Evolutionary conservation across 2,797 vertebrate species (phyloP).

Genomic region (Sebastes diploproa): DNA sequence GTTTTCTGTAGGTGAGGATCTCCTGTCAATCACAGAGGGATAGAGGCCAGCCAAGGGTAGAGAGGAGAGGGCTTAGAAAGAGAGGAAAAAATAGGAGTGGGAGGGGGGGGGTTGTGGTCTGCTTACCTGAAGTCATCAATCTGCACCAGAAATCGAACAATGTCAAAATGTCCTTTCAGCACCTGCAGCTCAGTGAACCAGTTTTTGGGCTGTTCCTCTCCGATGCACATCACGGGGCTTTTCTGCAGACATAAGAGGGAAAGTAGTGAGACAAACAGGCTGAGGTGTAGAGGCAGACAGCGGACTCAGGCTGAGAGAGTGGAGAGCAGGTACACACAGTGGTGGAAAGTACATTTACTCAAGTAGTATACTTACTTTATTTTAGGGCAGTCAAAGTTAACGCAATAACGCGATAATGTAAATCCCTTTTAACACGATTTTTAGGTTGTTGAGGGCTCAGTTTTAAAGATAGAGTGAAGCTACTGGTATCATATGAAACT

Average conservation of each 20-base stretch:
- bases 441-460: too few relatives aligned
- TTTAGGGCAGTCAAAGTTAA: neutral
- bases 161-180: conserved; percentile 95
- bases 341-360: neutral
- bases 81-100: neutral
- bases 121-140: conserved; percentile 96
- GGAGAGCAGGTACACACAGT: neutral
- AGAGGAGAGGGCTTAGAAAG: conserved; percentile 51
- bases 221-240: conserved; percentile 88
- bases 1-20: conserved; percentile 79
- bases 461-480: too few relatives aligned
- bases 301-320: neutral
- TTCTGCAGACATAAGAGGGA: conserved; percentile 83
- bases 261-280: conserved; percentile 38
- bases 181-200: conserved; percentile 96
- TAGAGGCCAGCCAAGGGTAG: conserved; percentile 68
- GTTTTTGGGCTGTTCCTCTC: conserved; percentile 95
- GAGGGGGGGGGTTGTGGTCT: conserved; percentile 31
- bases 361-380: neutral
- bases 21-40: conserved; percentile 80
- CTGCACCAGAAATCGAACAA: conserved; percentile 95
- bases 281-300: neutral
- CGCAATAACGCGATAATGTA: too few relatives aligned
- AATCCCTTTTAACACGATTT: too few relatives aligned
- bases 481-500: too few relatives aligned